Conservation (phyloP, 2,888 invertebrate genomes). For the Belgica antarctica region DNA sequence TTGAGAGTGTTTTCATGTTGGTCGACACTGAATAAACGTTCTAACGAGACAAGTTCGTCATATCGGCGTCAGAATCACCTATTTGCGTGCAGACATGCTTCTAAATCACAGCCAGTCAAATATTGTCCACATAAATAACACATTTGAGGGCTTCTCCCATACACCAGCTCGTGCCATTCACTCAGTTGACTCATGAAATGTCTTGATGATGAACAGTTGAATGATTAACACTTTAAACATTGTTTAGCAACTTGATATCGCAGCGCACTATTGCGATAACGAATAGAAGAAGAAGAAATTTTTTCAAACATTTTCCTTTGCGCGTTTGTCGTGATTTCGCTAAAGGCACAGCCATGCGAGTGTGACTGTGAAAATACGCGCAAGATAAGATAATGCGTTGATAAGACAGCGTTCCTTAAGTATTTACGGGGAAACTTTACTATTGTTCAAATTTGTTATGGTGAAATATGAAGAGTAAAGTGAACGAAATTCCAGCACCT, state of each 20-base stretch:
- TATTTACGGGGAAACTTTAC: neutral
- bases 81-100: constrained; percentile 8
- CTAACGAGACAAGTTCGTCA: neutral
- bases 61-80: neutral
- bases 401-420: neutral
- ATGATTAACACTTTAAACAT: constrained; percentile 20
- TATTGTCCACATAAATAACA: too few species aligned
- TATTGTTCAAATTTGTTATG: neutral
- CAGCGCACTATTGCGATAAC: neutral
- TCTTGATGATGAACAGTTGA: neutral
- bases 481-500: neutral
- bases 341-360: neutral
- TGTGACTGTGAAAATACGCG: too few species aligned
- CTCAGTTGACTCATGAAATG: neutral
- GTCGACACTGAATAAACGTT: too few species aligned
- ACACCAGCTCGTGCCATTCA: neutral
- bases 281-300: neutral
- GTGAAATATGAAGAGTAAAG: too few species aligned
- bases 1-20: neutral
- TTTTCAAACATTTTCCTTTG: neutral
- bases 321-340: too few species aligned
- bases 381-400: neutral
- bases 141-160: too few species aligned
- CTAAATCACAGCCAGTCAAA: neutral
- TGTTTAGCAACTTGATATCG: neutral